These are phyloP conservation scores for Drosophila anomalata DNA, from an alignment of 2,888 invertebrate genomes.

Conservation along the genomic window DNA sequence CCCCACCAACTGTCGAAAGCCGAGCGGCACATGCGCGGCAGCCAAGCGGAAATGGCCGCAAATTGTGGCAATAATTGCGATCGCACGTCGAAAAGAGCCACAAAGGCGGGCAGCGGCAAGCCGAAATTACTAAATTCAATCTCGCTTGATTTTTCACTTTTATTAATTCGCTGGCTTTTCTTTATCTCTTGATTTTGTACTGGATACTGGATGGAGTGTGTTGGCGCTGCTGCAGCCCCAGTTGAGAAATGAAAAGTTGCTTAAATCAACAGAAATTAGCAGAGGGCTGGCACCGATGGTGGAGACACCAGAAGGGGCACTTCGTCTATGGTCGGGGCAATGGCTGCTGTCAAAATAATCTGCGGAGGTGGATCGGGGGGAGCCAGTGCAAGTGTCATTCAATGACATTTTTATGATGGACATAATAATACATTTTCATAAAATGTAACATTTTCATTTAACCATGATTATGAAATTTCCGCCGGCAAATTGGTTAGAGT, in stretches of 20 bases:
- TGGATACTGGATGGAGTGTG: slow-evolving; percentile 36
- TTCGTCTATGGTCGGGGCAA: slow-evolving; percentile 25
- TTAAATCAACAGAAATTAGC: slow-evolving; percentile 57
- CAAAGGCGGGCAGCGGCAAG: slow-evolving; percentile 9
- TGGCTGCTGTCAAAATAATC: slow-evolving; percentile 65
- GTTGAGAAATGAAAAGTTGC: slow-evolving; percentile 52
- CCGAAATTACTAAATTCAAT: slow-evolving; percentile 40
- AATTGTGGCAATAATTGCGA: slow-evolving; percentile 65
- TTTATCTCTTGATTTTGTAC: slow-evolving; percentile 1
- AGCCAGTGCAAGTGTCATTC: slow-evolving; percentile 66
- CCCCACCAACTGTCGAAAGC: not conserved
- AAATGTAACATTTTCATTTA: slow-evolving; percentile 75
- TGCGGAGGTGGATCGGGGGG: slow-evolving; percentile 23
- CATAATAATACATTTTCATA: slow-evolving; percentile 73
- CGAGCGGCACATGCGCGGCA: slow-evolving; percentile 34
- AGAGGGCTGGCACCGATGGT: slow-evolving; percentile 9
- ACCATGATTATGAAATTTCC: slow-evolving; percentile 74
- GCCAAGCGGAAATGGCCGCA: slow-evolving; percentile 67
- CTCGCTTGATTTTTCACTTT: slow-evolving; percentile 49
- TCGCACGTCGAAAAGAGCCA: slow-evolving; percentile 35
- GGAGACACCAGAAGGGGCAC: not conserved
- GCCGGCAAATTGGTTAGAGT: slow-evolving; percentile 54
- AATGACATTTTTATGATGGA: slow-evolving; percentile 69
- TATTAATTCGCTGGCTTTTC: slow-evolving; percentile 33
- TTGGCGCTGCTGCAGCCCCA: slow-evolving; percentile 9